These are phyloP conservation scores for Ranitomeya variabilis DNA, from an alignment of 2,113 vertebrate species.

Conservation along the genomic window DNA sequence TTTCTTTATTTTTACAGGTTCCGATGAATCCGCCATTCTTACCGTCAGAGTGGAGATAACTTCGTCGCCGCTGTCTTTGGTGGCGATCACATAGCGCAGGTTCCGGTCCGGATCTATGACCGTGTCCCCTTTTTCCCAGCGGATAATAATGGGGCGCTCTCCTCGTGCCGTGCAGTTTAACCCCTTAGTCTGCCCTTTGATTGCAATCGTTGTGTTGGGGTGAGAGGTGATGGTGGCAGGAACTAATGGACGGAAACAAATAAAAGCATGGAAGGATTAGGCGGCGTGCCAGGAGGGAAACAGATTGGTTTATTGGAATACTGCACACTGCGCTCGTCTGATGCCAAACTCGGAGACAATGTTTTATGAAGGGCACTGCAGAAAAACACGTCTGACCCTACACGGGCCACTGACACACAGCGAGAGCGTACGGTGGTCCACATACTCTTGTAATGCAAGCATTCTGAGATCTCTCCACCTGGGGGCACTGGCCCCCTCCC, in stretches of 20 bases:
- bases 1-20: accelerated
- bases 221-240: conserved; percentile 98
- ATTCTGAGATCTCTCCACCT: conserved; percentile 42
- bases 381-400: conserved; percentile 3
- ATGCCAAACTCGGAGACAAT: conserved; percentile 9
- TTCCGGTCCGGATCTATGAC: conserved; percentile 96
- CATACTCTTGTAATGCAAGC: not conserved
- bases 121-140: conserved; percentile 96
- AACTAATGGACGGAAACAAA: conserved; percentile 71
- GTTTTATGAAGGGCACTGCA: not conserved
- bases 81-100: conserved; percentile 90
- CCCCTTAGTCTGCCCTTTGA: conserved; percentile 95
- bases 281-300: not conserved
- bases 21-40: conserved; percentile 55
- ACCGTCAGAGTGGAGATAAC: conserved; percentile 96
- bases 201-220: conserved; percentile 97
- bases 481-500: conserved; percentile 43
- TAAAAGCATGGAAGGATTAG: not conserved
- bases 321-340: not conserved
- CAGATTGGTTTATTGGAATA: conserved; percentile 21
- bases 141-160: conserved; percentile 97
- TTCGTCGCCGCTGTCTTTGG: conserved; percentile 93
- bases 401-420: not conserved
- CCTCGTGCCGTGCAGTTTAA: conserved; percentile 95
- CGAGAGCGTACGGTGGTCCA: not conserved